These are phyloP conservation scores for Etheostoma perlongum DNA, from an alignment of 2,797 vertebrate genomes.

Conservation along the genomic window DNA sequence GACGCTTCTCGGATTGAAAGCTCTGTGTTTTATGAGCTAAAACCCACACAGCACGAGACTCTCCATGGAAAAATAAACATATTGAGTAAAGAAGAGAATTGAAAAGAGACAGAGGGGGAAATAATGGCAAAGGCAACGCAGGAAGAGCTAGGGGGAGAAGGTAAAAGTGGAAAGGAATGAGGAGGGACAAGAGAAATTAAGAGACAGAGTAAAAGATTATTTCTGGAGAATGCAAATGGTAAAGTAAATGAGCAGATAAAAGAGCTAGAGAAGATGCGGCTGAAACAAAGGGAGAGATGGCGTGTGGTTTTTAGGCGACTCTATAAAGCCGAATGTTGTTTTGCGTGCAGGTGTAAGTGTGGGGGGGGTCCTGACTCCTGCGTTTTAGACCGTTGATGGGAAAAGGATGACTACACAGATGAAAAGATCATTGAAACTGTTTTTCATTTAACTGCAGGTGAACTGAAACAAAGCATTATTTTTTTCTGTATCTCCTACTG, in stretches of 20 bases:
- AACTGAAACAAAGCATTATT: not conserved
- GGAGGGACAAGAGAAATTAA: not conserved
- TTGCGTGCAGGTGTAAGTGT: constrained; percentile 22
- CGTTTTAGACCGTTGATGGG: constrained; percentile 61
- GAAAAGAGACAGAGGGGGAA: not conserved
- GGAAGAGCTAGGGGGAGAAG: not conserved
- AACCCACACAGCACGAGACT: too few species aligned
- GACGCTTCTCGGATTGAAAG: too few species aligned
- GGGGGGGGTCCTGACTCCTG: constrained; percentile 6
- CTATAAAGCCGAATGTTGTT: constrained; percentile 19
- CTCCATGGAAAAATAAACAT: too few species aligned
- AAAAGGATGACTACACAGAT: constrained; percentile 37
- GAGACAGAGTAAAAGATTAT: not conserved
- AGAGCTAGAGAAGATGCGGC: constrained; percentile 14
- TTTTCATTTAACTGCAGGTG: not conserved
- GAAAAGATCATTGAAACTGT: constrained; percentile 11
- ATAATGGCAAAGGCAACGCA: not conserved
- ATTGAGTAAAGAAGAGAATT: not conserved
- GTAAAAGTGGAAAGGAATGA: too few species aligned
- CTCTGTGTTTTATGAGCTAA: too few species aligned
- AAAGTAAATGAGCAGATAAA: constrained; percentile 47
- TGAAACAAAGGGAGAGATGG: constrained; percentile 25
- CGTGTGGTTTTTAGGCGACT: constrained; percentile 14
- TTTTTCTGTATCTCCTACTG: not conserved
- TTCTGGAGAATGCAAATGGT: not conserved